These are phyloP conservation scores for Henicopernis longicauda DNA, from an alignment of 2,113 vertebrate genomes.

Conservation along the genomic window DNA sequence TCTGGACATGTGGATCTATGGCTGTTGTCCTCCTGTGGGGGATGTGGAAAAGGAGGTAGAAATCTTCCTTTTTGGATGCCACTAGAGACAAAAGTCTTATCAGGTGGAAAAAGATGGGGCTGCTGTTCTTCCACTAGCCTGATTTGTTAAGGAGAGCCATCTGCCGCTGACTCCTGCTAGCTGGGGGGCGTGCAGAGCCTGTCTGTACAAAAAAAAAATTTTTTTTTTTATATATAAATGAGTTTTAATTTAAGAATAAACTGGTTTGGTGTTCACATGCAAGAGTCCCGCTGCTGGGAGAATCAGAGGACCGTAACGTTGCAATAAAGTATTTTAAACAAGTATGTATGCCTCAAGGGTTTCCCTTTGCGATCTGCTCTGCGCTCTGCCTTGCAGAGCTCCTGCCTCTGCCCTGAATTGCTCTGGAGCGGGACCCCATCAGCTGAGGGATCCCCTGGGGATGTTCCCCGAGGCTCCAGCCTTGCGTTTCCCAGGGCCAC, in stretches of 20 bases:
- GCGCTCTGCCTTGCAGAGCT: background rate
- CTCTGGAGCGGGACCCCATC: too few relatives aligned
- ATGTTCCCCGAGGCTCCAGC: background rate
- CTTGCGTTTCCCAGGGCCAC: rapidly evolving
- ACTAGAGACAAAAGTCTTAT: background rate
- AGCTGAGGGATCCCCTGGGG: background rate
- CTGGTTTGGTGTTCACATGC: background rate
- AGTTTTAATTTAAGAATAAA: slow-evolving; percentile 58
- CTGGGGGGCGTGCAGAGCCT: background rate
- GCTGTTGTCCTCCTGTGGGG: background rate
- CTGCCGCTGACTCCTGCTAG: background rate
- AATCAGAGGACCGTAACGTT: background rate
- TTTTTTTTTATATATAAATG: background rate
- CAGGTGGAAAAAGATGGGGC: background rate
- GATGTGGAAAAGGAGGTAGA: background rate
- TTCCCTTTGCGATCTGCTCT: background rate
- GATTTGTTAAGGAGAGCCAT: background rate
- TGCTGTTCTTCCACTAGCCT: background rate
- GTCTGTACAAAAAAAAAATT: background rate
- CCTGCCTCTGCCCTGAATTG: rapidly evolving
- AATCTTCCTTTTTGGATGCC: background rate
- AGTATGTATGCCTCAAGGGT: rapidly evolving
- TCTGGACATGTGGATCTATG: background rate
- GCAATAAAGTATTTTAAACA: slow-evolving; percentile 58
- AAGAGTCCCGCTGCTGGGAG: background rate